A percentile compares a stretch with the other conserved stretches of the same genome.
Evolutionary conservation across 1,140 invertebrate species (phyloP).

Genomic region (Nasonia vitripennis): DNA sequence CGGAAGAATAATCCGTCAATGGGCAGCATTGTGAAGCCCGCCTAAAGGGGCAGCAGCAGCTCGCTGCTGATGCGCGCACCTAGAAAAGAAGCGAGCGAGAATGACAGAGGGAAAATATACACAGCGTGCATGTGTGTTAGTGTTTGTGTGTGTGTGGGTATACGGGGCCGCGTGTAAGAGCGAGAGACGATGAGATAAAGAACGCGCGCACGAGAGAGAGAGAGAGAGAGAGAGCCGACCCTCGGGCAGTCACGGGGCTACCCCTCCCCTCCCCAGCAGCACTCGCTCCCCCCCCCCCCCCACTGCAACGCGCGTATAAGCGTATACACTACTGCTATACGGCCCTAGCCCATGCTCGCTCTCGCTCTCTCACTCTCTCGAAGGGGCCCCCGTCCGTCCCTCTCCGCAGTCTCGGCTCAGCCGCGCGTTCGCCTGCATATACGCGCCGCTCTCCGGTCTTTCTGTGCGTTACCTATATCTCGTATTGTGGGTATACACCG

Average conservation of each 20-base stretch:
- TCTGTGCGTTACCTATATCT: neutral
- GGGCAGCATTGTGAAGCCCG: constrained; percentile 12
- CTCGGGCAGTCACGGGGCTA: constrained; percentile 29
- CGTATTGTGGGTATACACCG: neutral
- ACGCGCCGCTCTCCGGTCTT: neutral
- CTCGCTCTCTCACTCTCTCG: neutral
- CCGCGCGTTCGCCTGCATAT: neutral
- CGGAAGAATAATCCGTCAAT: constrained; percentile 41
- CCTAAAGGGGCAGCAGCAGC: constrained; percentile 6
- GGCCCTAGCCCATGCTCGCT: constrained; percentile 14
- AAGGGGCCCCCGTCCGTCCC: constrained; percentile 19
- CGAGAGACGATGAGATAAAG: neutral
- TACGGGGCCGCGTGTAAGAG: neutral
- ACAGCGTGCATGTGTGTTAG: too few species aligned
- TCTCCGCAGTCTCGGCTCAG: constrained; percentile 27
- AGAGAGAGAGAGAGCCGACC: neutral
- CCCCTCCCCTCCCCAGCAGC: neutral
- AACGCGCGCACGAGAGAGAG: neutral
- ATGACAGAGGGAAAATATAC: constrained; percentile 1
- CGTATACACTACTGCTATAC: neutral
- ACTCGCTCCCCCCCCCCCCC: neutral
- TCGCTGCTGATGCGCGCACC: neutral
- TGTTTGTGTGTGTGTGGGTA: neutral
- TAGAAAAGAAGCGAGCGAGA: constrained; percentile 18
- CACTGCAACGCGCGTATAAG: neutral